Conservation (phyloP, 2,113 vertebrate species). For the Lampris incognitus region DNA sequence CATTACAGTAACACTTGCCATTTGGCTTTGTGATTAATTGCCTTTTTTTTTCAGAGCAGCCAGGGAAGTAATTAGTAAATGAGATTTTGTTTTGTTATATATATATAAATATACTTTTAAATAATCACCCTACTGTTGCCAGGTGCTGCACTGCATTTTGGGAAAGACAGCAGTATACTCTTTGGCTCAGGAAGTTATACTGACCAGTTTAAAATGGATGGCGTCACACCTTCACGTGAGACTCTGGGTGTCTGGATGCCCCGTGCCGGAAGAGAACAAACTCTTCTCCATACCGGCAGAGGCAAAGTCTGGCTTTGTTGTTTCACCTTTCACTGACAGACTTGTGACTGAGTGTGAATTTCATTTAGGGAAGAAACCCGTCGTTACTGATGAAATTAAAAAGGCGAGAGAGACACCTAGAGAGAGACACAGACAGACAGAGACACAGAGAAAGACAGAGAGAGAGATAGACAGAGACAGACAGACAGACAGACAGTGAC, state of each 20-base stretch:
- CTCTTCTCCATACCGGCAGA: constrained; percentile 17
- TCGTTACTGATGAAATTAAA: constrained; percentile 80
- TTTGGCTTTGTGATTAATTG: constrained; percentile 70
- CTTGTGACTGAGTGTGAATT: constrained; percentile 75
- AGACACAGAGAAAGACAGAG: too few relatives aligned
- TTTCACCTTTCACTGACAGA: constrained; percentile 79
- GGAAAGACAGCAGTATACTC: constrained; percentile 38
- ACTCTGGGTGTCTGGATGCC: constrained; percentile 39
- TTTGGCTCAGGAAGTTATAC: constrained; percentile 57
- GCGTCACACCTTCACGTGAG: constrained; percentile 52
- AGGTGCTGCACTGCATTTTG: constrained; percentile 53
- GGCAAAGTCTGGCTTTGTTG: constrained; percentile 69
- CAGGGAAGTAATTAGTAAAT: constrained; percentile 69
- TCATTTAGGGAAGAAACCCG: constrained; percentile 73
- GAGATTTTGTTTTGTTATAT: too few relatives aligned
- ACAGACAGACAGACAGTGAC: too few relatives aligned
- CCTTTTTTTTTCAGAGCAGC: constrained; percentile 75
- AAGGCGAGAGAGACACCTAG: constrained; percentile 41
- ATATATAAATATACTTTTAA: constrained; percentile 26
- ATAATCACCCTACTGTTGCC: constrained; percentile 76
- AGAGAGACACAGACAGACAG: neutral
- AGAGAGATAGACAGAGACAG: too few relatives aligned
- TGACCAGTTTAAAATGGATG: constrained; percentile 69
- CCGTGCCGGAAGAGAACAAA: constrained; percentile 69
- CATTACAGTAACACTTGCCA: constrained; percentile 69